These are phyloP conservation scores for Sebastes kiyomatsui DNA, from an alignment of 2,797 vertebrate species.

Conservation along the genomic window DNA sequence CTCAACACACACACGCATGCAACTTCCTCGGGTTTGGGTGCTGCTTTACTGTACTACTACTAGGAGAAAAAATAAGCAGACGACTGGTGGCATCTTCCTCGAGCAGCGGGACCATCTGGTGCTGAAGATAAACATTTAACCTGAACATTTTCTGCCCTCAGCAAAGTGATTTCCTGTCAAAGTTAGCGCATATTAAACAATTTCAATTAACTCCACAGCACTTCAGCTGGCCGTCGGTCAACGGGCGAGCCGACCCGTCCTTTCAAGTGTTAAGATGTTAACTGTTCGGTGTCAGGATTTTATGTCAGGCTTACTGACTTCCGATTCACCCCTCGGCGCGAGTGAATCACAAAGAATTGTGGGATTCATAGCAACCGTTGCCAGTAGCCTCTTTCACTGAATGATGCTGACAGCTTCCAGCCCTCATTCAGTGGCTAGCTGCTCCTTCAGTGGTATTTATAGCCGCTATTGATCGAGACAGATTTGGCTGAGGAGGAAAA, in stretches of 20 bases:
- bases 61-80: constrained; percentile 37
- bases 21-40: constrained; percentile 20
- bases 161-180: not conserved
- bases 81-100: constrained; percentile 29
- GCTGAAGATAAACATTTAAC: constrained; percentile 37
- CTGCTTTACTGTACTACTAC: constrained; percentile 23
- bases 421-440: constrained; percentile 67
- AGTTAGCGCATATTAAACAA: constrained; percentile 10
- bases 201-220: not conserved
- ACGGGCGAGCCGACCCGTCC: not conserved
- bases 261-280: not conserved
- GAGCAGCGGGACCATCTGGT: constrained; percentile 41
- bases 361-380: constrained; percentile 61
- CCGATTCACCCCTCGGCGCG: not conserved
- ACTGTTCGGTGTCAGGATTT: not conserved
- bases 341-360: constrained; percentile 37
- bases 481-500: constrained; percentile 70
- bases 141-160: not conserved
- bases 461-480: constrained; percentile 76
- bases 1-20: constrained; percentile 18
- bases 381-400: constrained; percentile 60
- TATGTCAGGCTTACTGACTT: constrained; percentile 29
- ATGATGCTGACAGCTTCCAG: constrained; percentile 66
- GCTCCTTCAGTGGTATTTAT: constrained; percentile 80
- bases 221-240: not conserved